Conservation (phyloP, 2,888 invertebrate species). For the Acleris holmiana region DNA sequence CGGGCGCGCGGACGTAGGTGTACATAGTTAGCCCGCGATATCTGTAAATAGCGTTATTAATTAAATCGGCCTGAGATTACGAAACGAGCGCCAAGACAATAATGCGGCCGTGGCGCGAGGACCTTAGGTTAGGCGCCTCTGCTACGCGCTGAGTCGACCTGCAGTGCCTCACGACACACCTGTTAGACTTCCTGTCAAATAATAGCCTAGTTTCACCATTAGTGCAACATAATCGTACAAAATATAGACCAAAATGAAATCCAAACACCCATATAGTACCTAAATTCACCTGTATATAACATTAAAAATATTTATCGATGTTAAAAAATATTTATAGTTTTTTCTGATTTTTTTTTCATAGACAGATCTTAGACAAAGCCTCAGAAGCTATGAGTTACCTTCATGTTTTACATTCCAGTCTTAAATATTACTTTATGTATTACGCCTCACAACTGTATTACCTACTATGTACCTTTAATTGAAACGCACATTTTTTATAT, state of each 20-base stretch:
- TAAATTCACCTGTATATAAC: slow-evolving; percentile 63
- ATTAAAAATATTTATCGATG: slow-evolving; percentile 68
- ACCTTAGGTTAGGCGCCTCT: slow-evolving; percentile 3
- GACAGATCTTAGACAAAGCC: slow-evolving; percentile 68
- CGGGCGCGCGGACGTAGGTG: slow-evolving; percentile 60
- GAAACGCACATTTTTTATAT: slow-evolving; percentile 59
- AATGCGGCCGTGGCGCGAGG: slow-evolving; percentile 48
- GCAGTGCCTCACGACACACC: slow-evolving; percentile 60
- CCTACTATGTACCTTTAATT: slow-evolving; percentile 46
- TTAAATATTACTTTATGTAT: slow-evolving; percentile 38
- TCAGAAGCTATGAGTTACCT: slow-evolving; percentile 74
- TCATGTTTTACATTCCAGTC: slow-evolving; percentile 70
- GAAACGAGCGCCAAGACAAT: slow-evolving; percentile 64
- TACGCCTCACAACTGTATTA: slow-evolving; percentile 34
- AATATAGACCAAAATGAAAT: slow-evolving; percentile 78
- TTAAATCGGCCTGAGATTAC: slow-evolving; percentile 56
- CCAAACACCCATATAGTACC: slow-evolving; percentile 66
- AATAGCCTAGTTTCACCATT: slow-evolving; percentile 60
- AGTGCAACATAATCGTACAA: slow-evolving; percentile 80
- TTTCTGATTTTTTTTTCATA: slow-evolving; percentile 52
- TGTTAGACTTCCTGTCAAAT: slow-evolving; percentile 49
- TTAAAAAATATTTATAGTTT: slow-evolving; percentile 59
- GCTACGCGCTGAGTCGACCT: slow-evolving; percentile 5
- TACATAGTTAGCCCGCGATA: slow-evolving; percentile 53
- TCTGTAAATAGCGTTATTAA: slow-evolving; percentile 58